Base-by-base conservation (phyloP, 2,113 vertebrate species). In the Cyanoderma ruficeps region DNA sequence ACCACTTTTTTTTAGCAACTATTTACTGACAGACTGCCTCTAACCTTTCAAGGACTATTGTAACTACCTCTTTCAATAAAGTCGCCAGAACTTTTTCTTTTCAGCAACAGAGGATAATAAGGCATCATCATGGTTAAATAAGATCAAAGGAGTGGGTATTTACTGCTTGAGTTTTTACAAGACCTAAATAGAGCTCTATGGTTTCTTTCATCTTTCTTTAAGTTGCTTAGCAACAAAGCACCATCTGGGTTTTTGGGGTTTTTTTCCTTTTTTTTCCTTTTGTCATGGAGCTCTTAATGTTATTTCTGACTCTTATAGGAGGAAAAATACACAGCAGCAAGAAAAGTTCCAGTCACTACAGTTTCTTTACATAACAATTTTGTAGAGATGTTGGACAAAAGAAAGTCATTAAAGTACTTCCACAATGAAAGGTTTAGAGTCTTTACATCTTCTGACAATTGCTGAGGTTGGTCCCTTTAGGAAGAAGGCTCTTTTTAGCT, bases 171-270 rank as follows among this genome's bases (percentile, higher is more conserved):
- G 78, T 60, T 85, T 92, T 91, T 65, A 87, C n/a, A 64, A 79
- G 87, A 80, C 55, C 61, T 87, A 89, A 96, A 89, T 59, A 89
- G 84, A 95, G 52, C 50, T 87, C 57, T 63, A 68, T 79, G 81
- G 86, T 90, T 87, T 87, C 94, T 96, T 97, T 96, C 77, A 89
- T 91, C 85, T 97, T 93, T 89, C 84, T 87, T 93, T 92, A 96
- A 72, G 93, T 89, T 91, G 72, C 88, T 93, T 82, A 90, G 95
- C 86, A 95, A 97, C 93, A 81, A 25, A 90, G 47, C n/a, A 75
- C 77, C 75, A 96, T 94, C 77, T 91, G 63, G 3, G 31, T 55
- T 33, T 19, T 15, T 17, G 6, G 10, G 19, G 18, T 46, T 13
- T 5, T 22, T 15, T 24, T 5, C 6, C 2, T 9, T 2, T 5